Evolutionary conservation across 2,797 vertebrate species (phyloP).

Genomic region (Gymnodraco acuticeps): DNA sequence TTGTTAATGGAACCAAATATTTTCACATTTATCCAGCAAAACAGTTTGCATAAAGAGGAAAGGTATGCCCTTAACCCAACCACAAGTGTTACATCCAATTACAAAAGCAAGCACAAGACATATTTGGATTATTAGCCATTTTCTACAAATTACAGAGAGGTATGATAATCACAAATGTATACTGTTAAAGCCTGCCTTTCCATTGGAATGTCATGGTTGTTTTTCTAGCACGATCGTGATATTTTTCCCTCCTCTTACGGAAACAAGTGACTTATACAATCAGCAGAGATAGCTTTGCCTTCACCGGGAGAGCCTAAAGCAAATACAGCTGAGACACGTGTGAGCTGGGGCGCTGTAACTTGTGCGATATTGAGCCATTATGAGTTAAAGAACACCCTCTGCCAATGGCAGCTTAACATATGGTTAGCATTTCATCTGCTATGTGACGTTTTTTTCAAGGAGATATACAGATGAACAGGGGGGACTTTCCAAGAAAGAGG

Average conservation of each 20-base stretch:
- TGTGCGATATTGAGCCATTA: slow-evolving; percentile 54
- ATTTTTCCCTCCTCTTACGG: slow-evolving; percentile 68
- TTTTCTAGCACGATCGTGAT: slow-evolving; percentile 59
- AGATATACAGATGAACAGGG: slow-evolving; percentile 45
- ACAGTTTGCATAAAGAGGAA: slow-evolving; percentile 1
- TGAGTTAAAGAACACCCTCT: slow-evolving; percentile 65
- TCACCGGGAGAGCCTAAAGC: slow-evolving; percentile 51
- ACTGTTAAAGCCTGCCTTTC: slow-evolving; percentile 33
- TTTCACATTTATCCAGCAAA: slow-evolving; percentile 14
- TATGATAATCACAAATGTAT: slow-evolving; percentile 69
- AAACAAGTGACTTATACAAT: slow-evolving; percentile 73
- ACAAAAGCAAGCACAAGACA: slow-evolving; percentile 54
- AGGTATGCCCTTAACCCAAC: slow-evolving; percentile 25
- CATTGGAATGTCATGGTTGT: slow-evolving; percentile 69
- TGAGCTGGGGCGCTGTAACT: slow-evolving; percentile 28
- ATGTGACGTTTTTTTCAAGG: slow-evolving; percentile 67
- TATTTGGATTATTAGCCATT: slow-evolving; percentile 67
- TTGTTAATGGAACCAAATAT: slow-evolving; percentile 13
- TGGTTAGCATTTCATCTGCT: slow-evolving; percentile 77
- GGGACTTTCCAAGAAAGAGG: slow-evolving; percentile 69
- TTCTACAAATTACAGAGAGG: slow-evolving; percentile 66
- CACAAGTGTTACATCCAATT: slow-evolving; percentile 51
- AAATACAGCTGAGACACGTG: slow-evolving; percentile 57
- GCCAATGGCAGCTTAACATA: slow-evolving; percentile 76
- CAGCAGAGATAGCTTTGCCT: slow-evolving; percentile 62